These are phyloP conservation scores for Argya squamiceps DNA, from an alignment of 2,797 vertebrate genomes.

Conservation along the genomic window DNA sequence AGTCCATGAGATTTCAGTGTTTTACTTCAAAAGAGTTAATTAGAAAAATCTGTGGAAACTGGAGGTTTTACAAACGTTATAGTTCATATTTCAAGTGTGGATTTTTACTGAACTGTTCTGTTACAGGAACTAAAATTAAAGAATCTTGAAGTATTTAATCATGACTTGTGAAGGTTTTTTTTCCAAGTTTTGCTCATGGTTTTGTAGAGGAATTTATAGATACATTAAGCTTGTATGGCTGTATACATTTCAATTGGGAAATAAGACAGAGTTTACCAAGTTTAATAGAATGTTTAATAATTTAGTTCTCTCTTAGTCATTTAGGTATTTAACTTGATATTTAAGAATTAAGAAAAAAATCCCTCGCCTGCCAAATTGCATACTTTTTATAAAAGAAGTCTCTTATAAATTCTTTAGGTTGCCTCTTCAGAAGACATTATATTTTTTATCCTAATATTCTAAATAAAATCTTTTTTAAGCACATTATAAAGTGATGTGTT, in stretches of 20 bases:
- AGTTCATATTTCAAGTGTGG: not conserved
- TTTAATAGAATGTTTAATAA: not conserved
- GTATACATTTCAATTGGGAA: not conserved
- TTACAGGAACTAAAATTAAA: not conserved
- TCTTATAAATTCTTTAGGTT: not conserved
- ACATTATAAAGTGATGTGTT: not conserved
- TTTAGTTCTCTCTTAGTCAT: not conserved
- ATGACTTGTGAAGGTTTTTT: not conserved
- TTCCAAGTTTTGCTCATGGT: not conserved
- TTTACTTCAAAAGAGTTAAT: not conserved
- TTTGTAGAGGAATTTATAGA: not conserved
- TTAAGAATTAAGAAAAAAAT: not conserved
- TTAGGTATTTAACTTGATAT: not conserved
- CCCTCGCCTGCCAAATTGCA: not conserved
- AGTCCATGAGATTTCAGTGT: not conserved
- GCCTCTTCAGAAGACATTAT: not conserved
- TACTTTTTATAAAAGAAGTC: not conserved
- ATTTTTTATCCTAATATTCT: not conserved
- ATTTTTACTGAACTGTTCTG: not conserved
- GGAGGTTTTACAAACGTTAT: not conserved
- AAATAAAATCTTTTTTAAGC: not conserved
- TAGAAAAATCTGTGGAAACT: not conserved
- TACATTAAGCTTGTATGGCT: not conserved
- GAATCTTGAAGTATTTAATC: not conserved
- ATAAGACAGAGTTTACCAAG: not conserved